phyloP scores from a whole-genome alignment of 2,113 vertebrate species.

The Lagopus leucura region DNA sequence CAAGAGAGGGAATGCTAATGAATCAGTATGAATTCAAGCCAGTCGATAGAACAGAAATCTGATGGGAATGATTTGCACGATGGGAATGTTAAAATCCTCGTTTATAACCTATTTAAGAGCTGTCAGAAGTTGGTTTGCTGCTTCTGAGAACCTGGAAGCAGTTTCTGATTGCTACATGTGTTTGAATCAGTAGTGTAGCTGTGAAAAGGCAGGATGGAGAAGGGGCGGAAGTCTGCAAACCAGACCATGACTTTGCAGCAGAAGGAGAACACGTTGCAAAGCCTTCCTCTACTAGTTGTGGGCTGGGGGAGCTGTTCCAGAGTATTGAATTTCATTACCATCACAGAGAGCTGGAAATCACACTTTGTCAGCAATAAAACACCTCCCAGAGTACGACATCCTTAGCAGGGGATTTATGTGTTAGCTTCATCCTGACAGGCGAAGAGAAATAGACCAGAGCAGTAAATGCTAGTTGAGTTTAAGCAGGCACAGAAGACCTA shows the following conservation, averaged over 20 bases:
- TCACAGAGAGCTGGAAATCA: background rate
- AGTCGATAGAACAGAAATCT: background rate
- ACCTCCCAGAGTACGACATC: background rate
- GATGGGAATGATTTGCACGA: background rate
- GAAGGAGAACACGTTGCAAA: background rate
- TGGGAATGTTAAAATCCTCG: background rate
- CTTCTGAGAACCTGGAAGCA: background rate
- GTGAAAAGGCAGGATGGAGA: background rate
- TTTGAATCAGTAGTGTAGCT: background rate
- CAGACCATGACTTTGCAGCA: background rate
- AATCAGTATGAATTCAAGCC: background rate
- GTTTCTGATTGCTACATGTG: background rate
- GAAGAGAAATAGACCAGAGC: background rate
- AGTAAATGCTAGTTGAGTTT: background rate
- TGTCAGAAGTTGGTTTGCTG: background rate
- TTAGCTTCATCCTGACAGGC: background rate
- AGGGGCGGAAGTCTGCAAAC: background rate
- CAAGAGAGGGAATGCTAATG: background rate
- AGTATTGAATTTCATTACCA: background rate
- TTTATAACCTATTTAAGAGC: slow-evolving; percentile 2
- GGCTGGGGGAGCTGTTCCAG: background rate
- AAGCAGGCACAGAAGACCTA: background rate
- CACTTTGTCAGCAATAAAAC: background rate
- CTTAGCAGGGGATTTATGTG: background rate
- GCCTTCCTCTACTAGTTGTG: background rate